Evolutionary conservation across 2,888 invertebrate genomes (phyloP).

Genomic region (Drosophila paranaensis): DNA sequence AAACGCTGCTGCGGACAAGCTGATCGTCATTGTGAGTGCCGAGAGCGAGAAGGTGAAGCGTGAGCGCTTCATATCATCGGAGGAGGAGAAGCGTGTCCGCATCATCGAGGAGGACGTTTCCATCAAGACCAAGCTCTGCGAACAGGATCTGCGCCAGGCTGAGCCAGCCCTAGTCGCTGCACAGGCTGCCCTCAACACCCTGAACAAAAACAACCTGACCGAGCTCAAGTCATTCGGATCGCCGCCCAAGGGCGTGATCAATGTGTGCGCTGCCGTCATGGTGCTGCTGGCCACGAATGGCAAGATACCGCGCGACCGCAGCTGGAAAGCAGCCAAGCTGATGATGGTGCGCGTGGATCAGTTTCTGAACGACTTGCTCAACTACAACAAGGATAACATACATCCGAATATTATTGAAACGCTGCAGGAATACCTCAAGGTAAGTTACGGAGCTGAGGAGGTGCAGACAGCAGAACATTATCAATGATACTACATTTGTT

Average conservation of each 20-base stretch:
- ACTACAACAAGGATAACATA: slow-evolving; percentile 97
- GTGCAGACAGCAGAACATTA: background rate
- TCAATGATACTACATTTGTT: background rate
- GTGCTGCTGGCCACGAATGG: slow-evolving; percentile 93
- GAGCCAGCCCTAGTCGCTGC: slow-evolving; percentile 96
- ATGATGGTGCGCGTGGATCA: slow-evolving; percentile 97
- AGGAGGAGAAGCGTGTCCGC: slow-evolving; percentile 96
- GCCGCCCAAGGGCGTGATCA: slow-evolving; percentile 95
- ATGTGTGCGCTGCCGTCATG: slow-evolving; percentile 94
- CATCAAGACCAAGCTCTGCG: slow-evolving; percentile 94
- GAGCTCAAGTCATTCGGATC: slow-evolving; percentile 97
- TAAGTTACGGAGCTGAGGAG: slow-evolving; percentile 17
- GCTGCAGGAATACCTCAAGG: slow-evolving; percentile 84
- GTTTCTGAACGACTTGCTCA: slow-evolving; percentile 92
- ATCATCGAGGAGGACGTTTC: slow-evolving; percentile 95
- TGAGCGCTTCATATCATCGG: slow-evolving; percentile 92
- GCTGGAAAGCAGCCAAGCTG: slow-evolving; percentile 96
- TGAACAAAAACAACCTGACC: slow-evolving; percentile 98
- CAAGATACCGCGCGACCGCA: slow-evolving; percentile 95
- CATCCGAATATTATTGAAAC: slow-evolving; percentile 95
- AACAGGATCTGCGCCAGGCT: slow-evolving; percentile 95
- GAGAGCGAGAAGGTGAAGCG: slow-evolving; percentile 96
- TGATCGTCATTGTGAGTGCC: slow-evolving; percentile 94
- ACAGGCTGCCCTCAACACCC: slow-evolving; percentile 90
- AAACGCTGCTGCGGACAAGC: slow-evolving; percentile 95